Conservation (phyloP, 2,888 invertebrate species). For the Parnassius glacialis region DNA sequence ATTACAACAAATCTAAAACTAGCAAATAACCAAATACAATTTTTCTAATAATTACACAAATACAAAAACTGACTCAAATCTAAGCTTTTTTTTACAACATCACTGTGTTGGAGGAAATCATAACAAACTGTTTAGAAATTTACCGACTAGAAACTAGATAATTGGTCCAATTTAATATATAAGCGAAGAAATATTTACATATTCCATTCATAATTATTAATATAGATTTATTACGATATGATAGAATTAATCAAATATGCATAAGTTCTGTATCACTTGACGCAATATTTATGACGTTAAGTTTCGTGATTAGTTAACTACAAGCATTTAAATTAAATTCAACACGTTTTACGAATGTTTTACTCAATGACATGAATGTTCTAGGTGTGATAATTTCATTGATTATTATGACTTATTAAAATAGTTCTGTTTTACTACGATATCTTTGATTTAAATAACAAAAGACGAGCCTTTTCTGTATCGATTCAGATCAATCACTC, state of each 20-base stretch:
- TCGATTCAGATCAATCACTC: no score
- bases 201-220: slow-evolving; percentile 18
- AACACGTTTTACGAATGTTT: not conserved
- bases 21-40: no score
- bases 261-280: slow-evolving; percentile 1
- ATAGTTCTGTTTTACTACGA: no score
- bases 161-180: slow-evolving; percentile 2
- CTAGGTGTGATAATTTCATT: no score
- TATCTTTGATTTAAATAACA: no score
- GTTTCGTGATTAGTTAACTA: not conserved
- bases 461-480: no score
- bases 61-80: slow-evolving; percentile 6
- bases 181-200: slow-evolving; percentile 9
- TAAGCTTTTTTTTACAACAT: slow-evolving; percentile 3
- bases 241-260: slow-evolving; percentile 6
- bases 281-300: not conserved
- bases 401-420: no score
- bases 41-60: no score
- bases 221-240: slow-evolving; percentile 20
- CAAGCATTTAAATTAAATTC: not conserved
- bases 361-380: no score
- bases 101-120: not conserved
- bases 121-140: slow-evolving; percentile 5
- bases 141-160: not conserved
- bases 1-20: no score